These are phyloP conservation scores for Sebastes fasciatus DNA, from an alignment of 2,113 vertebrate genomes.

Conservation along the genomic window DNA sequence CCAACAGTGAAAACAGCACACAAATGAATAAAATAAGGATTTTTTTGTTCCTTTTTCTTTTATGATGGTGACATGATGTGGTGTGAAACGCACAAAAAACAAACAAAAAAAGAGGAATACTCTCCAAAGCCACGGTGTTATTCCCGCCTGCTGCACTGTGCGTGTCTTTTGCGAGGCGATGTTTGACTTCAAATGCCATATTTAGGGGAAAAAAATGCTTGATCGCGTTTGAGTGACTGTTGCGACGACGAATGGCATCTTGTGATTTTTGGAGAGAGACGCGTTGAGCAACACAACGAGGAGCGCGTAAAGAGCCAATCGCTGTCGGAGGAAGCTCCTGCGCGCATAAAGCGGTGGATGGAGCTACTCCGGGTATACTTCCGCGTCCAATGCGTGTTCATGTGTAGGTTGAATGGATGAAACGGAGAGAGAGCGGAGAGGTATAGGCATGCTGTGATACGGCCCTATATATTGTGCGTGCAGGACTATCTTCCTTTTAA, in stretches of 20 bases:
- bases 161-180: constrained; percentile 41
- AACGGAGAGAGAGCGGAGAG: constrained; percentile 86
- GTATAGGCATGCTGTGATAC: constrained; percentile 88
- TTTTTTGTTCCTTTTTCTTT: neutral
- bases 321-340: neutral
- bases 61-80: constrained; percentile 14
- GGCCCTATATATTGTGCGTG: constrained; percentile 88
- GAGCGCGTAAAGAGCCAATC: constrained; percentile 78
- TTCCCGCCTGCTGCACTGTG: constrained; percentile 43
- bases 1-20: constrained; percentile 9
- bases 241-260: constrained; percentile 69
- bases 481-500: constrained; percentile 86
- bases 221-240: constrained; percentile 72
- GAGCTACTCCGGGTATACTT: constrained; percentile 84
- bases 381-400: constrained; percentile 85
- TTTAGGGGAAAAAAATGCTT: constrained; percentile 57
- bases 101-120: neutral
- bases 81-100: constrained; percentile 10
- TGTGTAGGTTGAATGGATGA: constrained; percentile 82
- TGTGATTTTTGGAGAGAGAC: constrained; percentile 25
- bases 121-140: constrained; percentile 13
- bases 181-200: constrained; percentile 76
- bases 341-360: constrained; percentile 72
- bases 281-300: constrained; percentile 22
- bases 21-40: neutral